phyloP scores from a whole-genome alignment of 1,140 invertebrate species.

The Yoshiicerus persimilis region DNA sequence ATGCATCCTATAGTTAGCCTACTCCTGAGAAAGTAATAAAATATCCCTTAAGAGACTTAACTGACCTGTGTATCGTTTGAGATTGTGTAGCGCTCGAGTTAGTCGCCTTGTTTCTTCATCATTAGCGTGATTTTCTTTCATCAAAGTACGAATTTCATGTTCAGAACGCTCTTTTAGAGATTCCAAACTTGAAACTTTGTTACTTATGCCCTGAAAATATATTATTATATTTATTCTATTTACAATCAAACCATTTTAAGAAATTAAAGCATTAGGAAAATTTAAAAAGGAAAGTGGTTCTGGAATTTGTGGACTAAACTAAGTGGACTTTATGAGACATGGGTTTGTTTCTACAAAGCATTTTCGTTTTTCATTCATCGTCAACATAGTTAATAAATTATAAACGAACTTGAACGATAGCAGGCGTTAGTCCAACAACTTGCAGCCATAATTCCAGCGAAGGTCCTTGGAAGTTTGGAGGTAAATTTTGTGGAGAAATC shows the following conservation, averaged over 20 bases:
- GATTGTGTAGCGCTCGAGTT: conserved; percentile 77
- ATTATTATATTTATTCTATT: background rate
- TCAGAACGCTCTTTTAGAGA: conserved; percentile 79
- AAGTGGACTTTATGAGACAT: background rate
- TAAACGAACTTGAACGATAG: conserved; percentile 69
- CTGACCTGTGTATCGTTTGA: conserved; percentile 78
- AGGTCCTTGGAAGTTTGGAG: conserved; percentile 65
- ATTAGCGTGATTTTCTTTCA: conserved; percentile 66
- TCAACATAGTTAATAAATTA: background rate
- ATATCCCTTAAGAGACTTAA: background rate
- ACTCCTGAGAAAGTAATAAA: background rate
- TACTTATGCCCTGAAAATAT: conserved; percentile 60
- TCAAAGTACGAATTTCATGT: conserved; percentile 72
- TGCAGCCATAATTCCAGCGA: conserved; percentile 85
- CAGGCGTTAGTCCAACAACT: conserved; percentile 77
- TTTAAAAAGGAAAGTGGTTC: too few relatives aligned
- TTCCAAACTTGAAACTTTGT: conserved; percentile 70
- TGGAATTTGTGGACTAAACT: too few relatives aligned
- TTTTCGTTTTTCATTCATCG: too few relatives aligned
- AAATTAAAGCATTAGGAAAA: too few relatives aligned
- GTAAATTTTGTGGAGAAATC: conserved; percentile 62
- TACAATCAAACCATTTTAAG: too few relatives aligned
- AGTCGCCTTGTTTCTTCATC: conserved; percentile 78
- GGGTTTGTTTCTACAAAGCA: background rate
- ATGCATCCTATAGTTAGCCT: too few relatives aligned